Base-by-base conservation (phyloP, 2,888 invertebrate genomes). In the Hirtodrosophila confusa region DNA sequence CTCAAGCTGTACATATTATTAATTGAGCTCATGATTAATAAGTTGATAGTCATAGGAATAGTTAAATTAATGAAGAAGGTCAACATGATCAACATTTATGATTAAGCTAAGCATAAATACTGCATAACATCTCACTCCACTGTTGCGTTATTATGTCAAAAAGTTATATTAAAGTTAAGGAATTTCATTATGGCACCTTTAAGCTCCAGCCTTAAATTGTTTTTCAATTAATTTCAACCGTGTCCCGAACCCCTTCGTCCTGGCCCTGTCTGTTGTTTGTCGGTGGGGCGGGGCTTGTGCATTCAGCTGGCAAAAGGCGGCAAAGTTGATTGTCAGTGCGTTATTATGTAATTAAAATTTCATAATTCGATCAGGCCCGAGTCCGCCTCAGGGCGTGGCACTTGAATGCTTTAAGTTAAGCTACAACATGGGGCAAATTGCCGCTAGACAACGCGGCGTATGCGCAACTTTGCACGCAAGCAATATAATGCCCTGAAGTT, bases 271-370 rank as follows among this genome's bases (percentile, higher is more conserved):
- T 17, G 17, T 17, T 17, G 17, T 9, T 31, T 27, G 43, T 31
- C 43, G 35, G 50, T 37, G 35, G 29, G n/a, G n/a, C 43, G 9
- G 41, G 40, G 41, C 37, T 12, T 62, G 63, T 69, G 43, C 70
- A 64, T 35, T 69, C 51, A 70, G 37, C 48, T 60, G 65, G 44
- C 47, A 60, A 48, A 51, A 64, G 33, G 36, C 44, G 45, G 29
- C 29, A 5, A 36, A 57, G 51, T 50, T 69, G 36, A 63, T 69
- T 64, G 66, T 69, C 64, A 51, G 60, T 49, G 62, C 57, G 29
- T 62, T 67, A 62, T 65, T 78, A 63, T 85, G 69, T 65, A 69
- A 78, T 80, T 82, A 75, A 78, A 69, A 71, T 65, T 65, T 58
- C 66, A 80, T 78, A 78, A 85, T 69, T 85, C 65, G 67, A 78